These are phyloP conservation scores for Labroides dimidiatus DNA, from an alignment of 2,797 vertebrate species.

Conservation along the genomic window DNA sequence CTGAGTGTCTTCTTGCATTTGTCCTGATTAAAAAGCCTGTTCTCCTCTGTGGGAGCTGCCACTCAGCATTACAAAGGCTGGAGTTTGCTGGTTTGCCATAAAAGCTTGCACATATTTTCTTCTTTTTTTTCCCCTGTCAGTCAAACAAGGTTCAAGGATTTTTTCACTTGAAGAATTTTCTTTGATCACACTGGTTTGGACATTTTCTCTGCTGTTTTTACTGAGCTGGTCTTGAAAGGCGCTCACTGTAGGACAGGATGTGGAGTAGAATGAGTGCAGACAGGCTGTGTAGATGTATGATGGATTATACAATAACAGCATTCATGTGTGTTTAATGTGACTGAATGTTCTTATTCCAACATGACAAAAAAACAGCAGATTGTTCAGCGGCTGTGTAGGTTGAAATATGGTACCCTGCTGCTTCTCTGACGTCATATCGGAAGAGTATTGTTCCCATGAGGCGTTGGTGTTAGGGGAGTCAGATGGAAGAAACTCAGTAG, in stretches of 20 bases:
- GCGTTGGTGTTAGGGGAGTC: too few relatives aligned
- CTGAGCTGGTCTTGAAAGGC: slow-evolving; percentile 49
- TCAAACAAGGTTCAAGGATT: slow-evolving; percentile 61
- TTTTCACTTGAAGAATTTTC: slow-evolving; percentile 64
- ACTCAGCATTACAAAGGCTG: slow-evolving; percentile 64
- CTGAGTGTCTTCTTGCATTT: slow-evolving; percentile 41
- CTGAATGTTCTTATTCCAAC: slow-evolving; percentile 18
- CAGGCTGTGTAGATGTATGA: slow-evolving; percentile 40
- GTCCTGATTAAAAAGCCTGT: slow-evolving; percentile 45
- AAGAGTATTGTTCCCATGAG: not conserved
- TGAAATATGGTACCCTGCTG: not conserved
- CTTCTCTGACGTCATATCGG: not conserved
- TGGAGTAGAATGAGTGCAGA: slow-evolving; percentile 41
- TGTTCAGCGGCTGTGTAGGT: not conserved
- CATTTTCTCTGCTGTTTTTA: slow-evolving; percentile 52
- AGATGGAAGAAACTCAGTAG: too few relatives aligned
- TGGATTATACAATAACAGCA: slow-evolving; percentile 44
- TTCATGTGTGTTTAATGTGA: slow-evolving; percentile 29
- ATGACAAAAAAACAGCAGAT: not conserved
- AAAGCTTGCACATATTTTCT: slow-evolving; percentile 50
- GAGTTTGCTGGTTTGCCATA: slow-evolving; percentile 45
- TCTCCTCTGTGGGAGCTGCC: slow-evolving; percentile 50
- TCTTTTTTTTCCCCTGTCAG: slow-evolving; percentile 29
- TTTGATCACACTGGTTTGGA: slow-evolving; percentile 64
- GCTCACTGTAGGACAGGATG: slow-evolving; percentile 37